Base-by-base conservation (phyloP, 2,888 invertebrate species). In the Formica aserva region DNA sequence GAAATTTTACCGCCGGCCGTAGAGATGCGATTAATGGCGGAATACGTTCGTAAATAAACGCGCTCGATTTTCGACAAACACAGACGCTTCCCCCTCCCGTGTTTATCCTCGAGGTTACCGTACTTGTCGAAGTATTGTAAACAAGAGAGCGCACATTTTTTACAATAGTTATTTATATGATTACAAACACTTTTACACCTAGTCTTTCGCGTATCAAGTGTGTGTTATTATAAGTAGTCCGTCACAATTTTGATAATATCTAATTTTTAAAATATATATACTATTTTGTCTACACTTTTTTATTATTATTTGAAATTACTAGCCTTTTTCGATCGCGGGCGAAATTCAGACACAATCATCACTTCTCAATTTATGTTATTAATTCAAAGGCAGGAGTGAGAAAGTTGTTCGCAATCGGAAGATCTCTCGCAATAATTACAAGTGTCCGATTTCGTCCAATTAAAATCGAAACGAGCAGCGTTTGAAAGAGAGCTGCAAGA, bases 21-120 rank as follows among this genome's bases (percentile, higher is more conserved):
- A 57, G 26, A n/a, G 6, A 6, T 82, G 63, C 45, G 45, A 26
- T 26, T 26, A 71, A 87, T 26, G 15, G 13, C 22, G 26, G 22
- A n/a, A 41, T 41, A 60, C 57, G 13, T 82, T 82, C 2, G 81
- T 52, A 63, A 81, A 67, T 81, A 84, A 82, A 84, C 52, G 63
- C 22, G 18, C n/a, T 45, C 29, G 22, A 81, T 38, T 83, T 71
- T 81, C 32, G 32, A 32, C 57, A 80, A 81, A 66, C 41, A 48
- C 41, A 72, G 22, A 63, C 83, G 65, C 60, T 38, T 32, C 18
- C n/a, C 32, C 11, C 29, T 13, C 32, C 9, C 45, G 13, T 22
- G 15, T 5, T 29, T 45, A 32, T 18, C 18, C 48, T 18, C 75
- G 18, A 26, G 48, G 9, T 48, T 67, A 18, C 3, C 15, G 6